Percentiles rank a stretch among this genome's conserved stretches.
phyloP scores from a whole-genome alignment of 1,140 invertebrate species.

The Gryon sp. region DNA sequence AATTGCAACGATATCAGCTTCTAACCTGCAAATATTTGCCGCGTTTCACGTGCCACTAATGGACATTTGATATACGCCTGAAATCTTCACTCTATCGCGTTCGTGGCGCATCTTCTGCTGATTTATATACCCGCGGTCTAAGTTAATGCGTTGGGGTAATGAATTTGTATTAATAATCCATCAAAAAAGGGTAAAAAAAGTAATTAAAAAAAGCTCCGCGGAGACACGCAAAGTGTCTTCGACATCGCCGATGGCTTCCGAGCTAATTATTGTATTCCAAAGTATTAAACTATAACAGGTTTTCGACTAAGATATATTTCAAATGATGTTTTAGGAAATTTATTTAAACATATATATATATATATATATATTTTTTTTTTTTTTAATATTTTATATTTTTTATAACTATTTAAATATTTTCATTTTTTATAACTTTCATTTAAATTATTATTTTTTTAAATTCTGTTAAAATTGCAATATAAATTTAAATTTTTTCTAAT shows the following conservation, averaged over 20 bases:
- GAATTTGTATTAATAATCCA: slow-evolving; percentile 65
- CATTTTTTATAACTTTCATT: too few relatives aligned
- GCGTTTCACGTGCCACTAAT: slow-evolving; percentile 61
- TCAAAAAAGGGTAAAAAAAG: slow-evolving; percentile 15
- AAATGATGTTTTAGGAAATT: slow-evolving; percentile 41
- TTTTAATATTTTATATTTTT: too few relatives aligned
- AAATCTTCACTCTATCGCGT: slow-evolving; percentile 42
- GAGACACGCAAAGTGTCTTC: slow-evolving; percentile 7
- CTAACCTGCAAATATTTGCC: slow-evolving; percentile 51
- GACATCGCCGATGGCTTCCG: slow-evolving; percentile 2
- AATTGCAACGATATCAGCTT: slow-evolving; percentile 59
- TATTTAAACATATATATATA: too few relatives aligned
- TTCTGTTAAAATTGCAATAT: too few relatives aligned
- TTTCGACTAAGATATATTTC: slow-evolving; percentile 50
- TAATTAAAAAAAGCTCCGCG: too few relatives aligned
- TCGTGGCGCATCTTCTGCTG: slow-evolving; percentile 27
- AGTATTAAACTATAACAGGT: slow-evolving; percentile 19
- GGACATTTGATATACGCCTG: slow-evolving; percentile 51
- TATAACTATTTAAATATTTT: too few relatives aligned
- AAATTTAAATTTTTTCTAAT: too few relatives aligned
- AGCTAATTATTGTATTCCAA: slow-evolving; percentile 38
- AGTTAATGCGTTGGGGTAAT: slow-evolving; percentile 57
- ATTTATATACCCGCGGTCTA: slow-evolving; percentile 22
- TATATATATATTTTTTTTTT: slow-evolving; percentile 14
- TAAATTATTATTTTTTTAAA: too few relatives aligned